A percentile compares a stretch with the other conserved stretches of the same genome.
These are phyloP conservation scores for Gorsachius magnificus DNA, from an alignment of 2,797 vertebrate genomes.

Conservation along the genomic window DNA sequence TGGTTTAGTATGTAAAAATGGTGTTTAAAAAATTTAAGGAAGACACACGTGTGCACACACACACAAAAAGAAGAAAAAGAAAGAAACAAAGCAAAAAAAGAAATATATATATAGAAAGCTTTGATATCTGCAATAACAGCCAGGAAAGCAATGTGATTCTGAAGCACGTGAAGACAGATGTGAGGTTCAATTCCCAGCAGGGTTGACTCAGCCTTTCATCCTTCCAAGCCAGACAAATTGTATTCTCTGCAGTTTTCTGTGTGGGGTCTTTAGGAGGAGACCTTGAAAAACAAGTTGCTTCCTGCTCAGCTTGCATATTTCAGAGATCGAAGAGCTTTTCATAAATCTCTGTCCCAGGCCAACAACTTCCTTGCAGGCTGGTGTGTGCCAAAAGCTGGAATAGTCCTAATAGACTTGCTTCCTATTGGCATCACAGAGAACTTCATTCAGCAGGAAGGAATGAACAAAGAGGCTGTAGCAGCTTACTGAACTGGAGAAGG, in stretches of 20 bases:
- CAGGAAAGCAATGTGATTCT: constrained; percentile 26
- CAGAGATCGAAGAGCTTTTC: not conserved
- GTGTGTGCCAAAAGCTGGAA: constrained; percentile 8
- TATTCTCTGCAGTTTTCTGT: constrained; percentile 40
- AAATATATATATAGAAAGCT: not conserved
- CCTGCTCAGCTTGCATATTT: constrained; percentile 17
- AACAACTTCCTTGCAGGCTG: not conserved
- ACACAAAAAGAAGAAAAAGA: not conserved
- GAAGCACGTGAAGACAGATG: constrained; percentile 48
- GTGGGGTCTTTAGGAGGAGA: constrained; percentile 42
- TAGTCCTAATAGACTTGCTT: not conserved
- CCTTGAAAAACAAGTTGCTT: constrained; percentile 49
- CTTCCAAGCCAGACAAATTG: constrained; percentile 22
- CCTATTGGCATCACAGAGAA: constrained; percentile 9
- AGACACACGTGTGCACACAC: not conserved
- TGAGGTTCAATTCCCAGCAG: constrained; percentile 45
- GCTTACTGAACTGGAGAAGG: not conserved
- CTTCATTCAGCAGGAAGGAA: not conserved
- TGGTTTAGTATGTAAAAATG: not conserved
- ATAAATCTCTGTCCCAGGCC: constrained; percentile 18
- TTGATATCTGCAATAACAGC: constrained; percentile 2
- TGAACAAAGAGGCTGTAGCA: not conserved
- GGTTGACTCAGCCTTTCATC: constrained; percentile 57
- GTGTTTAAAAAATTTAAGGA: not conserved
- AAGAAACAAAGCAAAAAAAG: not conserved